phyloP scores from a whole-genome alignment of 2,888 invertebrate genomes.

The Volucella zonaria region DNA sequence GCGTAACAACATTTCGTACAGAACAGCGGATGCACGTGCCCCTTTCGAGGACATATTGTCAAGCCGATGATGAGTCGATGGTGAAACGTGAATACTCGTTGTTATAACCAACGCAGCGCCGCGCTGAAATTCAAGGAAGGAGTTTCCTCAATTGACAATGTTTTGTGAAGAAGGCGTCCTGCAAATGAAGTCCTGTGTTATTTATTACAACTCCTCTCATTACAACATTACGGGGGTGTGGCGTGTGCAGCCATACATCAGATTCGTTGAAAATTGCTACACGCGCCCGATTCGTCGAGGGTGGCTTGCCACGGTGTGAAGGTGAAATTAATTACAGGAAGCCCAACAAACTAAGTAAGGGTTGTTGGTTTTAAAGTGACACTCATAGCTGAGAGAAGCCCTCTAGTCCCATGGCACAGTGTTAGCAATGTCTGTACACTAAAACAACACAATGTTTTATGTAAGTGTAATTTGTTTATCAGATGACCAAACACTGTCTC shows the following conservation, averaged over 20 bases:
- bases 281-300: constrained; percentile 74
- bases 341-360: constrained; percentile 28
- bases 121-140: constrained; percentile 53
- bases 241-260: constrained; percentile 64
- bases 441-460: constrained; percentile 38
- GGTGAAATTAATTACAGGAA: constrained; percentile 73
- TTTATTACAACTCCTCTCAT: constrained; percentile 70
- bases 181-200: constrained; percentile 72
- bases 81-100: constrained; percentile 27
- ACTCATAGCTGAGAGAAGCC: constrained; percentile 9
- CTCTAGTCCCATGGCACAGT: background rate
- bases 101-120: background rate
- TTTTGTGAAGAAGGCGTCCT: constrained; percentile 63
- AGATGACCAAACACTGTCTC: constrained; percentile 49
- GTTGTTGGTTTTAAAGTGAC: constrained; percentile 43
- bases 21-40: constrained; percentile 75
- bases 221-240: constrained; percentile 67
- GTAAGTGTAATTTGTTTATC: constrained; percentile 58
- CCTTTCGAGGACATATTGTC: constrained; percentile 74
- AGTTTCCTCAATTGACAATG: constrained; percentile 70
- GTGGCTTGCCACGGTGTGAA: constrained; percentile 70
- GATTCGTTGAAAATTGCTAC: constrained; percentile 70
- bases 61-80: constrained; percentile 51
- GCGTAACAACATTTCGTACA: constrained; percentile 74
- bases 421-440: constrained; percentile 2